Conservation (phyloP, 2,113 vertebrate genomes). For the Scalopus aquaticus region DNA sequence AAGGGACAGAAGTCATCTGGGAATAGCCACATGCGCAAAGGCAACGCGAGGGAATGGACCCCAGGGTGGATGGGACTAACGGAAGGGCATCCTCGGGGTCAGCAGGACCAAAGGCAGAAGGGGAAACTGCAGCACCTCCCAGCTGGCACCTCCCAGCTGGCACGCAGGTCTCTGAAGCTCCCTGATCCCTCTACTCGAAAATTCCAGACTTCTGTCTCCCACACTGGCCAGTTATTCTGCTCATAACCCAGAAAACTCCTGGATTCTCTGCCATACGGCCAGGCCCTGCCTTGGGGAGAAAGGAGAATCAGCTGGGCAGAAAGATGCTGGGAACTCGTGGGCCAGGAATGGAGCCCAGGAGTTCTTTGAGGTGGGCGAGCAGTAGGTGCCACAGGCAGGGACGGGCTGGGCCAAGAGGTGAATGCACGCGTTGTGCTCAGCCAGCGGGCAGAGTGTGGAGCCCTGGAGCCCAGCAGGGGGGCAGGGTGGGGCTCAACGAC, state of each 20-base stretch:
- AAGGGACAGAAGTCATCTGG: background rate
- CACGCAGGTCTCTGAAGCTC: background rate
- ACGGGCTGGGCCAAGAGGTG: background rate
- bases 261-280: fast-evolving
- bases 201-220: background rate
- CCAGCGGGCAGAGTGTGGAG: background rate
- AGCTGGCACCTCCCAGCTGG: no score
- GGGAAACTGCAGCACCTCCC: no score
- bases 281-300: background rate
- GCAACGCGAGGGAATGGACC: no score
- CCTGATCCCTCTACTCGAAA: background rate
- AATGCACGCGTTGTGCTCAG: fast-evolving
- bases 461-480: background rate
- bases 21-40: no score
- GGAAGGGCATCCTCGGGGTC: no score
- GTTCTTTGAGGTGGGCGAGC: fast-evolving
- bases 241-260: background rate
- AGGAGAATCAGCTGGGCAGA: background rate
- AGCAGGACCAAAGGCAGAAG: background rate
- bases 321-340: background rate
- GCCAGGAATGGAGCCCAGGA: fast-evolving
- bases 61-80: no score
- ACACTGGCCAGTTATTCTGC: background rate
- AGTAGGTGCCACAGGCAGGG: background rate
- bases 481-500: fast-evolving